These are phyloP conservation scores for Ophion slaviceki DNA, from an alignment of 2,888 invertebrate genomes.

Conservation along the genomic window DNA sequence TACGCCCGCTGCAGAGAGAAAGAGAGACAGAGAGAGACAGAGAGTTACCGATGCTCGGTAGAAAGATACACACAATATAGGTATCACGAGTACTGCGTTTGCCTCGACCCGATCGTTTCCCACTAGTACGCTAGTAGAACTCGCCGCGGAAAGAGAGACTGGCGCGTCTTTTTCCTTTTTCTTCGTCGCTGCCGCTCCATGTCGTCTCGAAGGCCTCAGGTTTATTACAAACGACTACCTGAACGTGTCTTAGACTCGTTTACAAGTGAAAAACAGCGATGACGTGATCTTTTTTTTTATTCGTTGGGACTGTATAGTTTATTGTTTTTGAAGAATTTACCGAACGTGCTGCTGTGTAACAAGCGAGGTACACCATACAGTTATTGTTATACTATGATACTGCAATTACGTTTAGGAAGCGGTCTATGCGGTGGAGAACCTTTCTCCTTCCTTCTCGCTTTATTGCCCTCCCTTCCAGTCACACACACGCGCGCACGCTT, in stretches of 20 bases:
- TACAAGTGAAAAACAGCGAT: conserved; percentile 46
- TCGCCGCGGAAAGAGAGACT: conserved; percentile 62
- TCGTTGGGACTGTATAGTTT: conserved; percentile 4
- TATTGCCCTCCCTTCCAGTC: conserved; percentile 5
- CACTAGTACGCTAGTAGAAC: conserved; percentile 67
- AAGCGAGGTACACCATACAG: conserved; percentile 46
- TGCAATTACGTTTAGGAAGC: conserved; percentile 37
- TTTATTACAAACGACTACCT: conserved; percentile 31
- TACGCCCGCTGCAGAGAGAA: neutral
- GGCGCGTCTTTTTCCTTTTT: conserved; percentile 42
- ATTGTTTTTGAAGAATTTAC: conserved; percentile 4
- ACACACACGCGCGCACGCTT: conserved; percentile 10
- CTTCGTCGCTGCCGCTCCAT: conserved; percentile 39
- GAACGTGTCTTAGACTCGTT: conserved; percentile 20
- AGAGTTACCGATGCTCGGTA: conserved; percentile 58
- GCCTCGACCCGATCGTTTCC: conserved; percentile 58
- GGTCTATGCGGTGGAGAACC: conserved; percentile 10
- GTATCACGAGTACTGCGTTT: conserved; percentile 67
- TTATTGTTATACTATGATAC: conserved; percentile 21
- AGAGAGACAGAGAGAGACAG: conserved; percentile 37
- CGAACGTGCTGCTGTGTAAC: conserved; percentile 25
- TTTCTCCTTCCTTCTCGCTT: conserved; percentile 36
- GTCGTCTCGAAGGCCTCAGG: conserved; percentile 49
- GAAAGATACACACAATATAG: conserved; percentile 58
- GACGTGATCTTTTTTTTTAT: conserved; percentile 30